Conservation (phyloP, 2,113 vertebrate species). For the Petaurus breviceps region DNA sequence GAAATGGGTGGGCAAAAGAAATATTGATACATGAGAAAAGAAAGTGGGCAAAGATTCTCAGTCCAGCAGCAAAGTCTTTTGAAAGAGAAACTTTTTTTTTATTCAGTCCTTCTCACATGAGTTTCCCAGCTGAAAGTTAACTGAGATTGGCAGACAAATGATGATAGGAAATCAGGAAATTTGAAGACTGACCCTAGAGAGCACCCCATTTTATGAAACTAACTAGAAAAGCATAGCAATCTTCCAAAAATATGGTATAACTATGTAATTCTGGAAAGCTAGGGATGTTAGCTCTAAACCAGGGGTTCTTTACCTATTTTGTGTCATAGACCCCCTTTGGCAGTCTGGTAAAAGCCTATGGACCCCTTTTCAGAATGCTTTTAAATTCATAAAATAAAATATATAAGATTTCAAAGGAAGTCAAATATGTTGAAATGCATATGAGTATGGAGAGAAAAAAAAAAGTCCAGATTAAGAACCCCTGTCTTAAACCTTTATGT, state of each 20-base stretch:
- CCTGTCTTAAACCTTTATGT: constrained; percentile 13
- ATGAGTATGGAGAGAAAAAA: not conserved
- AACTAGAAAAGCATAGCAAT: not conserved
- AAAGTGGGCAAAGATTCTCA: constrained; percentile 29
- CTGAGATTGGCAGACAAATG: constrained; percentile 6
- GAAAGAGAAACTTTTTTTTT: constrained; percentile 18
- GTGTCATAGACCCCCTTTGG: not conserved
- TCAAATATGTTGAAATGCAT: not conserved
- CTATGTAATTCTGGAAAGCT: not conserved
- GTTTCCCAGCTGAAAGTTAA: constrained; percentile 36
- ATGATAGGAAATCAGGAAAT: not conserved
- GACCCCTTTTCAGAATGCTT: not conserved
- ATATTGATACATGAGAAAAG: not conserved
- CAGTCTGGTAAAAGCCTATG: not conserved
- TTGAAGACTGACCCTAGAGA: constrained; percentile 1
- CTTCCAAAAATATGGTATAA: not conserved
- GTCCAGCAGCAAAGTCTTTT: constrained; percentile 7
- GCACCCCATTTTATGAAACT: not conserved
- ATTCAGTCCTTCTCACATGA: constrained; percentile 19
- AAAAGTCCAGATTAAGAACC: not conserved
- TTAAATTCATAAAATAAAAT: not conserved
- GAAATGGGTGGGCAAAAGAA: not conserved
- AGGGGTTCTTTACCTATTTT: not conserved
- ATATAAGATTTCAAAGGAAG: not conserved
- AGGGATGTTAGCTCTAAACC: not conserved